Base-by-base conservation (phyloP, 1,140 invertebrate species). In the Drosophila persimilis region DNA sequence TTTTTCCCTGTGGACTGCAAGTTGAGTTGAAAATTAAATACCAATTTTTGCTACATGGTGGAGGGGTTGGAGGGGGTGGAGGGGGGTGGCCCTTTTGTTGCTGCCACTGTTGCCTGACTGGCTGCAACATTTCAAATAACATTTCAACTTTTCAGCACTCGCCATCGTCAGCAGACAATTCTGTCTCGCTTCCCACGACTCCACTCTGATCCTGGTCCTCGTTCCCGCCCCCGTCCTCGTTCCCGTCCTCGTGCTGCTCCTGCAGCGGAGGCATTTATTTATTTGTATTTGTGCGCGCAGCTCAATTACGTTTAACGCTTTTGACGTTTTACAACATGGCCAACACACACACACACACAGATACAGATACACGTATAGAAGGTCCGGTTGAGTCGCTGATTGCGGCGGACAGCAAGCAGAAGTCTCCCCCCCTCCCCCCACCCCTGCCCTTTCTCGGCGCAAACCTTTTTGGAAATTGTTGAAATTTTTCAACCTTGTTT, bases 261-360 rank as follows among this genome's bases (percentile, higher is more conserved):
- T 26, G 9, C 63, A 50, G 71, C 72, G 74, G 45, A 58, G 72
- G 72, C 79, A 85, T 86, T 86, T 86, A 86, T 86, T 86, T 86
- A 88, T 86, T 86, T 86, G 83, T 86, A 86, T 88, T 88, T 83
- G 83, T 88, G 74, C 78, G 83, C 78, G 84, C 84, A 88, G 83
- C 83, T 88, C 83, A 88, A 88, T 88, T 88, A 88, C 83, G 78
- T 89, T 88, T 83, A 88, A 89, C 83, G 83, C 84, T 88, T 88
- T 88, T 88, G 83, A 88, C 83, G 83, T 88, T 88, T 88, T 89
- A 79, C 79, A 88, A 77, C 75, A 88, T 78, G 52, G 61, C 80
- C 78, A 61, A 35, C 41, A 59, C 48, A 55, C 41, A 57, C 64
- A 76, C 66, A 53, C 31, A 62, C 50, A 55, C 46, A 64, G 26